phyloP scores from a whole-genome alignment of 2,888 invertebrate species.

The Tetanocera ferruginea region DNA sequence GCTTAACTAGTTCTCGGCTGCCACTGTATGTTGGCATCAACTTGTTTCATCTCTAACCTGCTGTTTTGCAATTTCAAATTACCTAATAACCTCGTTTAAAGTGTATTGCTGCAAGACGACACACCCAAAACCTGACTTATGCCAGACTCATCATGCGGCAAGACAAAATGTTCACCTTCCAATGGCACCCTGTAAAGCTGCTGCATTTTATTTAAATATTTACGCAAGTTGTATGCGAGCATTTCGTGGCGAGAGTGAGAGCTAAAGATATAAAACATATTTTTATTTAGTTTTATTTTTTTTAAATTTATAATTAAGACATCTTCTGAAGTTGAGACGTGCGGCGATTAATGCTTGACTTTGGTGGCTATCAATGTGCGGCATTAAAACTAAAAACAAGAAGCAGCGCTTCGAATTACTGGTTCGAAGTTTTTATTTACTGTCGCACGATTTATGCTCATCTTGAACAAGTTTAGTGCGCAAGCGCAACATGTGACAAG shows the following conservation, averaged over 20 bases:
- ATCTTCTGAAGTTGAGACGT: neutral
- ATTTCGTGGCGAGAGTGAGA: neutral
- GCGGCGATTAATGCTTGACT: neutral
- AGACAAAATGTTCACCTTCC: too few relatives aligned
- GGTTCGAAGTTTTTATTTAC: conserved; percentile 20
- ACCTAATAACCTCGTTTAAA: conserved; percentile 22
- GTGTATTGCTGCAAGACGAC: neutral
- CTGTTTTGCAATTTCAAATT: conserved; percentile 30
- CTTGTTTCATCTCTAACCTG: neutral
- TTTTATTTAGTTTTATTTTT: too few relatives aligned
- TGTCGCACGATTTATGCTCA: conserved; percentile 32
- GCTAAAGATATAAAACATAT: neutral
- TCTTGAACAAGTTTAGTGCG: neutral
- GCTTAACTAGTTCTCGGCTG: too few relatives aligned
- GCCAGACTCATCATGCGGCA: neutral
- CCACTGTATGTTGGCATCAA: too few relatives aligned
- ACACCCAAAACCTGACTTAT: neutral
- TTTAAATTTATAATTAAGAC: conserved; percentile 30
- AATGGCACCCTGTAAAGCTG: too few relatives aligned
- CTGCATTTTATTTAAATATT: too few relatives aligned
- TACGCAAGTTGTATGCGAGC: too few relatives aligned
- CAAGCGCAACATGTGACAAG: conserved; percentile 4
- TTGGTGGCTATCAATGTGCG: too few relatives aligned
- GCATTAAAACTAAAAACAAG: too few relatives aligned
- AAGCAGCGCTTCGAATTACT: neutral